phyloP scores from a whole-genome alignment of 2,113 vertebrate genomes.

The Microtus montanus region DNA sequence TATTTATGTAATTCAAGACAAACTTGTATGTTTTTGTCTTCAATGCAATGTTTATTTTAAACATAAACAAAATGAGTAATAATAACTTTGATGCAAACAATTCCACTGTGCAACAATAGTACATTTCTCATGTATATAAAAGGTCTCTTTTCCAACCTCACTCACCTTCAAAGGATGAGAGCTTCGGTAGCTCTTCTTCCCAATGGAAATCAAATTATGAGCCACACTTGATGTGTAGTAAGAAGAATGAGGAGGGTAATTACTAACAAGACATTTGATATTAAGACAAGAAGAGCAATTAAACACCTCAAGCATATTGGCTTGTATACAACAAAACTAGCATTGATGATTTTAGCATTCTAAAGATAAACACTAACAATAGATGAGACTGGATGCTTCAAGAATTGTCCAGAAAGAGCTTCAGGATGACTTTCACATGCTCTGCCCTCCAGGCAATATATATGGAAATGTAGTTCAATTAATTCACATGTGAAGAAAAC shows the following conservation, averaged over 20 bases:
- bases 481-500: conserved; percentile 42
- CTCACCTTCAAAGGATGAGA: not conserved
- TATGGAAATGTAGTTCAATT: conserved; percentile 36
- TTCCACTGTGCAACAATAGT: not conserved
- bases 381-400: not conserved
- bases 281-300: conserved; percentile 26
- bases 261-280: conserved; percentile 21
- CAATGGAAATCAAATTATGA: conserved; percentile 20
- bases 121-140: not conserved
- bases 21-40: conserved; percentile 16
- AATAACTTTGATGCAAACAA: conserved; percentile 14
- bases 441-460: not conserved
- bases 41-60: not conserved
- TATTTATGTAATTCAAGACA: conserved; percentile 42
- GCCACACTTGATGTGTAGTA: not conserved
- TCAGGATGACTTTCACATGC: not conserved
- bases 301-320: conserved; percentile 6
- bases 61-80: conserved; percentile 19
- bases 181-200: not conserved
- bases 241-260: not conserved
- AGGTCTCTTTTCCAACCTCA: conserved; percentile 22
- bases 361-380: not conserved
- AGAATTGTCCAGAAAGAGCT: not conserved
- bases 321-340: conserved; percentile 34
- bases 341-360: not conserved